Evolutionary conservation across 2,888 invertebrate species (phyloP), one percentile per base, ranked within the genome.

Genomic region (Meta bourneti): DNA sequence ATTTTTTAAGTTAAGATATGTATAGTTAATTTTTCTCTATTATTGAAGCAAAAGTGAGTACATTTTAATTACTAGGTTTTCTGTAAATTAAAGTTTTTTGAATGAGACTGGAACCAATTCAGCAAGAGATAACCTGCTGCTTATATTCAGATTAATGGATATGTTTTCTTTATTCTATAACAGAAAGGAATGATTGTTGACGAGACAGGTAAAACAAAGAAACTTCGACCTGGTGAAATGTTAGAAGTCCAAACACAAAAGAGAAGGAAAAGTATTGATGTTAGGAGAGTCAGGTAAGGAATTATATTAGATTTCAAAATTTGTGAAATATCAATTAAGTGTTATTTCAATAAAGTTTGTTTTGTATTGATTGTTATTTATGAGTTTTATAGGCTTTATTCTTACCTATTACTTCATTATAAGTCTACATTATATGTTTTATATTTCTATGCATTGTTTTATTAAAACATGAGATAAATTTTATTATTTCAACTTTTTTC

Each of bases 111-210:
- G 1, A 34, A 34, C 34, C 34, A 34, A 34, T 34, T 34, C 34
- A 34, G 34, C 34, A 34, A n/a, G 34, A 34, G 1, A 34, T 34
- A 34, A 34, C 4, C 1, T 34, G 4, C 34, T 34, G 34, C 34
- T 34, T 34, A 34, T 4, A 34, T 34, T 34, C 34, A 34, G 34
- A 34, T 34, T 34, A 34, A 34, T 34, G 34, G 34, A 4, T 4
- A 34, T 34, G 34, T 34, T 34, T 34, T 34, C 34, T 34, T 34
- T 34, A 34, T 34, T 34, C 34, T 34, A 34, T 34, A 34, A 52
- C 75, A 94, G 93, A 94, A 94, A 93, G 94, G 94, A 54, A 72
- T 94, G 13, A 92, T 93, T 20, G 92, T 94, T 34, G 94, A 94
- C 89, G 93, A 93, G 77, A 93, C 93, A 51, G 94, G 94, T n/a